phyloP scores from a whole-genome alignment of 2,797 vertebrate species.

The Scyliorhinus canicula region DNA sequence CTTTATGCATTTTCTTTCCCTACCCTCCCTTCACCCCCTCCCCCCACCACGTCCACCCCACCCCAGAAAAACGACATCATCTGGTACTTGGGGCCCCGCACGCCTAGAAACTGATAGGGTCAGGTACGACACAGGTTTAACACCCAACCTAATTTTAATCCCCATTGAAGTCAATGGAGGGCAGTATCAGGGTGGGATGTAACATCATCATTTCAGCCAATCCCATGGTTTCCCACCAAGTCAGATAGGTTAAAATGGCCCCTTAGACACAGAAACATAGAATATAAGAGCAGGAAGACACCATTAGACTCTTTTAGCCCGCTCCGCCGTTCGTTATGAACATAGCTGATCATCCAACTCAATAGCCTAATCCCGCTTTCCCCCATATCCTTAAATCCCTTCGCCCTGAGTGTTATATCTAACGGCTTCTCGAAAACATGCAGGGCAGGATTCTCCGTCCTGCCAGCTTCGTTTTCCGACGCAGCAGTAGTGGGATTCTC shows the following conservation, averaged over 20 bases:
- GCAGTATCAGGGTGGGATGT: not conserved
- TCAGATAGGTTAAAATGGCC: not conserved
- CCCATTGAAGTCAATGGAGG: not conserved
- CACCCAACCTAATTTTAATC: not conserved
- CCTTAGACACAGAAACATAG: no score
- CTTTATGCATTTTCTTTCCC: not conserved
- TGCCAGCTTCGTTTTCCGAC: no score
- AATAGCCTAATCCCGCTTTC: no score
- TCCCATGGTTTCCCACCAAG: not conserved
- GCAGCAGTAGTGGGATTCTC: no score
- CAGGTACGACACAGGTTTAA: not conserved
- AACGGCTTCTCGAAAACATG: no score
- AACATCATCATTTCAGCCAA: not conserved
- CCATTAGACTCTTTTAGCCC: no score
- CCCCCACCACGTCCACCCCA: not conserved
- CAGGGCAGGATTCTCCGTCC: no score
- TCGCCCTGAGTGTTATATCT: no score
- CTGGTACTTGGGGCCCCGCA: not conserved
- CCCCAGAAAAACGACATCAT: not conserved
- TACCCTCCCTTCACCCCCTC: not conserved
- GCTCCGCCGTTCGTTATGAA: no score
- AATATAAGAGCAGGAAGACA: no score
- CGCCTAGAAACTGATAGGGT: not conserved
- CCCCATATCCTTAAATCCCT: no score
- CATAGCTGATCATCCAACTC: no score